Base-by-base conservation (phyloP, 2,888 invertebrate species). In the Bugulina stolonifera region DNA sequence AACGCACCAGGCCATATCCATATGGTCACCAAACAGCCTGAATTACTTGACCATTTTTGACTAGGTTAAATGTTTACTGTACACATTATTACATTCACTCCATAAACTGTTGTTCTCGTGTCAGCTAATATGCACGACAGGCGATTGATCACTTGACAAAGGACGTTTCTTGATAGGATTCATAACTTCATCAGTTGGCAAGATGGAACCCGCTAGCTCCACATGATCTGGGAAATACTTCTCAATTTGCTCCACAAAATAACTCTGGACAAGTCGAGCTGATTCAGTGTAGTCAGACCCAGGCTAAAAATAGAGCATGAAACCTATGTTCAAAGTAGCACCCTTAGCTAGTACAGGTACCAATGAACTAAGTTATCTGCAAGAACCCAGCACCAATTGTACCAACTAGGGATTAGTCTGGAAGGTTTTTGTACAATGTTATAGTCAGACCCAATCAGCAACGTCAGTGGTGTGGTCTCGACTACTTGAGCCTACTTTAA, bases 101-200 rank as follows among this genome's bases (percentile, higher is more conserved):
- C 5, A 5, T 55, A 5, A 23, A 23, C 23, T 55, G 5, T 18
- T 25, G 5, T 18, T 3, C 64, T 32, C 32, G 34, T 32, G 64
- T 64, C 64, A 64, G 64, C 64, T 64, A 27, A 64, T 64, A 27
- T 64, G 64, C 2, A 64, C 64, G 29, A 64, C 64, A 64, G 27
- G 27, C 5, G 25, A 27, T 14, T 5, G 23, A 27, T 64, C 64
- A 27, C 29, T 64, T 22, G 10, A 10, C 29, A 25, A 3, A 2
- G 3, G 22, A 2, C 34, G 64, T 32, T 70, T 70, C 25, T 70
- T 70, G 23, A 70, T 5, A 43, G 32, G 25, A 23, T 70, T 70
- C 70, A 70, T 70, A 10, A 70, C 70, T n/a, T 70, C 70, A 3
- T 35, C 35, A 3, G 70, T n/a, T 14, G 43, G 25, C 52, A 43